Base-by-base conservation (phyloP, 1,140 invertebrate genomes). In the Phymorhynchus buccinoides region DNA sequence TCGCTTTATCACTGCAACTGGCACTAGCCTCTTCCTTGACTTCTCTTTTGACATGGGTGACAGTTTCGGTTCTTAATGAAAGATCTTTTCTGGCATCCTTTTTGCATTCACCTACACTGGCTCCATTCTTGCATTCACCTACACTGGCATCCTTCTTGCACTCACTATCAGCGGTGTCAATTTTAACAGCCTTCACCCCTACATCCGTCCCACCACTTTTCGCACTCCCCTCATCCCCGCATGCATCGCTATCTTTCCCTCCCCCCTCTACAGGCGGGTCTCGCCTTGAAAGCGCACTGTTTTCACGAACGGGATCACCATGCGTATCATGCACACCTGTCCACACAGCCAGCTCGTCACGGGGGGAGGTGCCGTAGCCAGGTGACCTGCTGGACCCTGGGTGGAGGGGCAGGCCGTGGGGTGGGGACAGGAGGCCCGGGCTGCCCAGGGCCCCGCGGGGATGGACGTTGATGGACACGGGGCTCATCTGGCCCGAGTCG, bases 261-360 rank as follows among this genome's bases (percentile, higher is more conserved):
- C 14, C 9, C 18, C 27, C 37, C 2, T 39, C 73, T 39, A 37
- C 73, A 41, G 32, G 32, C 14, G 18, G 35, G 9, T 75, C 56
- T 62, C n/a, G 18, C 12, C 56, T 62, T 27, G 22, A 62, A 62
- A 62, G 18, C 56, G 6, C n/a, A 22, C 22, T 62, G 56, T 62
- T 62, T 62, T 62, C 22, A 22, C 22, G 14, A 1, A 27, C n/a
- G 22, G 22, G 14, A 62, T 62, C 56, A 62, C 56, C 22, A 27
- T 62, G 56, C 6, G 4, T 62, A 62, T 62, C 62, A 83, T 30
- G n/a, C 81, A 30, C 81, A 83, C 81, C 81, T 83, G 62, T 66
- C 81, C 81, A 83, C 18, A 83, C 81, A 30, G 81, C 41, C 81
- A 83, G 62, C 39, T 83, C 81, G 32, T 71, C 35, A 32, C 66